Base-by-base conservation (phyloP, 2,888 invertebrate species). In the Eumacrocentrus americanus region DNA sequence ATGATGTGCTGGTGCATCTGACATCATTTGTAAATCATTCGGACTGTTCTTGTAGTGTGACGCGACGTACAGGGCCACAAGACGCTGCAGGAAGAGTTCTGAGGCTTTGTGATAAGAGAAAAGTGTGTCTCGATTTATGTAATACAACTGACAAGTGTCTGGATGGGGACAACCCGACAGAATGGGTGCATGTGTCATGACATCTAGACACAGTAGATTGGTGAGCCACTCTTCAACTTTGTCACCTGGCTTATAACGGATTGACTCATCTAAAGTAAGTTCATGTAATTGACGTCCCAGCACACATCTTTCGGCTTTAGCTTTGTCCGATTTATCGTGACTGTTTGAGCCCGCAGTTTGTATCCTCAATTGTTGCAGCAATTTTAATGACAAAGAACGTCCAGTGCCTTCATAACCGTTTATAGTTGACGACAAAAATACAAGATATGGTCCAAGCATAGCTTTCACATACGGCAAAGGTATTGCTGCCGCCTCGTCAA, bases 381-480 rank as follows among this genome's bases (percentile, higher is more conserved):
- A 84, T 81, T 99, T 99, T 56, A 99, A 83, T 0, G 97, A 96
- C 18, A 99, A 83, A 0, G 98, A 97, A 7, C 99, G 85, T 0
- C 99, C 99, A 0, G 99, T 99, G 55, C 99, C 98, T 83, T 98
- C 98, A 79, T 98, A 98, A 79, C 99, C 99, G 73, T 97, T 94
- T 40, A 98, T 93, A 0, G 99, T 99, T 0, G 98, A 99, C 0
- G 99, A 91, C 76, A 99, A 87, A 77, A 99, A 94, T 9, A 95
- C 92, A 34, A 98, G 85, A 73, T 97, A 97, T 0, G 97, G 95
- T 0, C 92, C 92, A 58, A 94, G 84, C 80, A 98, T 91, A 1
- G 90, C 88, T 67, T 94, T 92, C 0, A 99, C 97, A 71, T 93
- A 88, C 0, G 94, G 92, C 60, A 99, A 83, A 0, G 99, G 99